These are phyloP conservation scores for Cervus canadensis DNA, from an alignment of 2,113 vertebrate genomes.

Conservation along the genomic window DNA sequence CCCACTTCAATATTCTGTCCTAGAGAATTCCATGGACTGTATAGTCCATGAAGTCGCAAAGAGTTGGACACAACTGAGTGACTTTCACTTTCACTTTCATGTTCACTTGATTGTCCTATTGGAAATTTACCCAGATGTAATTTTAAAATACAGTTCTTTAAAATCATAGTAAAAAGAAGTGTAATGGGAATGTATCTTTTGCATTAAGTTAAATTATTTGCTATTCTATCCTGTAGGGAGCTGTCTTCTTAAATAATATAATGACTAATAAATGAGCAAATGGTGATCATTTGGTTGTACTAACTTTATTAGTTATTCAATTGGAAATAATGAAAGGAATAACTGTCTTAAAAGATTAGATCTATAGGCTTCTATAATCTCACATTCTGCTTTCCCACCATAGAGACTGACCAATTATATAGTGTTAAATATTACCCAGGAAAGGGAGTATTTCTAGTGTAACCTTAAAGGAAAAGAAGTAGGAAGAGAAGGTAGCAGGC, in stretches of 20 bases:
- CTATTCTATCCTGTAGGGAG: background rate
- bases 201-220: background rate
- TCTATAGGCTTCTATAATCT: background rate
- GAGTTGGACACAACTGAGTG: background rate
- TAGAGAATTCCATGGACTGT: background rate
- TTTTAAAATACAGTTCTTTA: slow-evolving; percentile 22
- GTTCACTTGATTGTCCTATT: background rate
- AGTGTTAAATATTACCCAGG: background rate
- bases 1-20: background rate
- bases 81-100: background rate
- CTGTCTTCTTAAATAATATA: background rate
- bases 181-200: background rate
- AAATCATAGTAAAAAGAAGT: background rate
- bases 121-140: background rate
- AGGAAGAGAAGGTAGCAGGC: background rate
- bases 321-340: background rate
- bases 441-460: background rate
- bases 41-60: background rate
- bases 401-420: background rate
- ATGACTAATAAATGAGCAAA: background rate
- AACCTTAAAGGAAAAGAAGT: background rate
- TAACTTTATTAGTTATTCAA: background rate
- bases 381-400: background rate
- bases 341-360: background rate
- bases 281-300: background rate